phyloP scores from a whole-genome alignment of 2,113 vertebrate genomes.

The Xerus inauris region DNA sequence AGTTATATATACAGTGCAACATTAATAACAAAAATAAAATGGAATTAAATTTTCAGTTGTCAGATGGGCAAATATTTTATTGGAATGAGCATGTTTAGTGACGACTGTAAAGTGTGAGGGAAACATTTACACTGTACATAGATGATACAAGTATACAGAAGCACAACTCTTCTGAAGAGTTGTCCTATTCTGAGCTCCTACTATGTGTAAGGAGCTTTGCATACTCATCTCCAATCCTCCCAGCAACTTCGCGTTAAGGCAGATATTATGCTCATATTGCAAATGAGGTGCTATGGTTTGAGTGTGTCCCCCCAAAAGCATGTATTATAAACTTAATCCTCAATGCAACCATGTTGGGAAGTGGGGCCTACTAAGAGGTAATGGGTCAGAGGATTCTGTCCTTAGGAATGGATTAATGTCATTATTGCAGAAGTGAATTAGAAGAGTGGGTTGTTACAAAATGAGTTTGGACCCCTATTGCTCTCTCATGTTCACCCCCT shows the following conservation, averaged over 20 bases:
- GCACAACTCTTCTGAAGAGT: not conserved
- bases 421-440: not conserved
- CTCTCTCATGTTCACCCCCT: not conserved
- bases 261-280: not conserved
- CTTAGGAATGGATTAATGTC: not conserved
- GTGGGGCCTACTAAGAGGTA: not conserved
- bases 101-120: not conserved
- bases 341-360: not conserved
- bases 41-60: not conserved
- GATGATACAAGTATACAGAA: not conserved
- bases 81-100: not conserved
- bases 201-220: not conserved
- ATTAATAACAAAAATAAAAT: not conserved
- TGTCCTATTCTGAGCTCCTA: not conserved
- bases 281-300: not conserved
- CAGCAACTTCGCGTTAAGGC: not conserved
- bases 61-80: not conserved
- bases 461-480: not conserved
- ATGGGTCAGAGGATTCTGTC: not conserved
- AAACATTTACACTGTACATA: not conserved
- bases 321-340: not conserved
- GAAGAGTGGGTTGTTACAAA: not conserved
- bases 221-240: not conserved
- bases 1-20: not conserved
- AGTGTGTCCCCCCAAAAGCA: not conserved